Evolutionary conservation across 2,113 vertebrate genomes (phyloP).

Genomic region (Pan paniscus): DNA sequence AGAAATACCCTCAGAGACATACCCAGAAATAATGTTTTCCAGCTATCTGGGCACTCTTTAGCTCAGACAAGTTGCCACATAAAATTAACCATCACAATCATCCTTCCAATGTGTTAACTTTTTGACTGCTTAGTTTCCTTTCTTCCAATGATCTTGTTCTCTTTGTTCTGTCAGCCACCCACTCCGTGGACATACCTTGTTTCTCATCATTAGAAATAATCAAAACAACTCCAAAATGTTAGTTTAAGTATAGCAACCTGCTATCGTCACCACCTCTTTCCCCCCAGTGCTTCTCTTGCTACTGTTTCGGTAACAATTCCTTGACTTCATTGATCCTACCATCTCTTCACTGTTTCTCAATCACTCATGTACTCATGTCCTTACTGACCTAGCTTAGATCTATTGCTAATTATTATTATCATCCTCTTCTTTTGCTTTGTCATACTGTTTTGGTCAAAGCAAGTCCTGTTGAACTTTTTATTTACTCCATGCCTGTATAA

Average conservation of each 20-base stretch:
- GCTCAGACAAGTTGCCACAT: not conserved
- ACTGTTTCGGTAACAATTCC: not conserved
- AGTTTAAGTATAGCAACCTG: not conserved
- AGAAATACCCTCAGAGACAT: not conserved
- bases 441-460: not conserved
- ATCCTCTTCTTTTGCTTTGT: not conserved
- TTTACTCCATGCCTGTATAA: not conserved
- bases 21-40: not conserved
- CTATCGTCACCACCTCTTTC: not conserved
- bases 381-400: not conserved
- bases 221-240: not conserved
- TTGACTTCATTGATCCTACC: not conserved
- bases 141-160: not conserved
- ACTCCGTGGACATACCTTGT: not conserved
- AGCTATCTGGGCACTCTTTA: not conserved
- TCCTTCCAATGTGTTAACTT: not conserved
- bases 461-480: not conserved
- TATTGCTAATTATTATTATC: not conserved
- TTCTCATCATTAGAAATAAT: not conserved
- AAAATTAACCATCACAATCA: not conserved
- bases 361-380: not conserved
- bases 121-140: not conserved
- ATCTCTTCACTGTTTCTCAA: not conserved
- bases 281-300: not conserved
- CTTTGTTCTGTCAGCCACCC: not conserved